Conservation (phyloP, 2,113 vertebrate genomes). For the Halichoerus grypus region DNA sequence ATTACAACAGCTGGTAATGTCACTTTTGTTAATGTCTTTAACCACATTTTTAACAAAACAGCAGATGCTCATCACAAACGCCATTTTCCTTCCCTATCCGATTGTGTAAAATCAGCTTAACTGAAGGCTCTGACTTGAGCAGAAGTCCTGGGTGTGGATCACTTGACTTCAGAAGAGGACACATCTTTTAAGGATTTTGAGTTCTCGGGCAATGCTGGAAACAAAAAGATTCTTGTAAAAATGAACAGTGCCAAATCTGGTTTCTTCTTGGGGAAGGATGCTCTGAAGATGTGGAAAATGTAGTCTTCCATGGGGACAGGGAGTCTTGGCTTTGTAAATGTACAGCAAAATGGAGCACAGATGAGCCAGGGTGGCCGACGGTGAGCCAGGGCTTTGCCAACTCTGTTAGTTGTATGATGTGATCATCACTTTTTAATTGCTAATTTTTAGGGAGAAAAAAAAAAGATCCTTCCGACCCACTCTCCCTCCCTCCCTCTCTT, state of each 20-base stretch:
- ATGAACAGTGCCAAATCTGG: background rate
- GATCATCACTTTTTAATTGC: background rate
- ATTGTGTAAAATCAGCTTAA: slow-evolving; percentile 84
- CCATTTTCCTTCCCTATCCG: slow-evolving; percentile 89
- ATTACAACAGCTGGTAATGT: slow-evolving; percentile 91
- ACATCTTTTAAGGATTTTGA: background rate
- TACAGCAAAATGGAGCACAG: background rate
- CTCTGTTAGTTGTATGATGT: background rate
- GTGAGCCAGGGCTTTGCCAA: rapidly evolving
- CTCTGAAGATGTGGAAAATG: background rate
- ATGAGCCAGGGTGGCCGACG: background rate
- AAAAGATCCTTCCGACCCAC: rapidly evolving
- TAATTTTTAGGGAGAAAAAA: background rate
- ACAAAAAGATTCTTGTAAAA: background rate
- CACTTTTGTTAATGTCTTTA: slow-evolving; percentile 92
- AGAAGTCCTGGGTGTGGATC: slow-evolving; percentile 48
- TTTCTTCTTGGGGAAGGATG: background rate
- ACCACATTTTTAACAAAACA: slow-evolving; percentile 92
- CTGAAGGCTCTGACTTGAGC: slow-evolving; percentile 76
- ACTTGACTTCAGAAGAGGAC: slow-evolving; percentile 74
- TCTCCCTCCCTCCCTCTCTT: background rate
- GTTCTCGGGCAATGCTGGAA: background rate
- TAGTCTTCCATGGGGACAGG: background rate
- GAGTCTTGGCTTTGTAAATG: background rate
- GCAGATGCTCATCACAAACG: slow-evolving; percentile 94